phyloP scores from a whole-genome alignment of 2,888 invertebrate genomes.

The Chironomus tentans region DNA sequence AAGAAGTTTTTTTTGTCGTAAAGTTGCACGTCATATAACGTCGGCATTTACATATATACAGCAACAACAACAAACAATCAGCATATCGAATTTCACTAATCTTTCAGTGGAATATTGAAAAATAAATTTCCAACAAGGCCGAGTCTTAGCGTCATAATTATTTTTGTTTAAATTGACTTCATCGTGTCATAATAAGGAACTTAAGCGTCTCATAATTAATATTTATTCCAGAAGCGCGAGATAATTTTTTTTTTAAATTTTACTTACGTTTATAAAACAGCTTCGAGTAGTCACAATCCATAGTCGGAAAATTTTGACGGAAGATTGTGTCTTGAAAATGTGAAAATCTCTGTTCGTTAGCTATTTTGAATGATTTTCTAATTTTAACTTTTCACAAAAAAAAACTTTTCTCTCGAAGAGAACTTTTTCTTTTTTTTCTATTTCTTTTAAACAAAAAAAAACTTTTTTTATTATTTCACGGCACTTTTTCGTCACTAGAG shows the following conservation, averaged over 20 bases:
- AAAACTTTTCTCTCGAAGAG: conserved; percentile 9
- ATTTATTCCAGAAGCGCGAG: background rate
- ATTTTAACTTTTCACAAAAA: conserved; percentile 22
- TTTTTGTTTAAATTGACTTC: background rate
- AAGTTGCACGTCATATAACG: background rate
- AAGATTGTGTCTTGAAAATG: conserved; percentile 27
- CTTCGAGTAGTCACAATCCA: conserved; percentile 51
- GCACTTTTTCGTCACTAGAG: background rate
- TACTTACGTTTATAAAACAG: conserved; percentile 48
- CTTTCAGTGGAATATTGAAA: no score
- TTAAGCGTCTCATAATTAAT: background rate
- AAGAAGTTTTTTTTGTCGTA: background rate
- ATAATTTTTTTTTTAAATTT: conserved; percentile 30
- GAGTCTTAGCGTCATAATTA: background rate
- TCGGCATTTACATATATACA: background rate
- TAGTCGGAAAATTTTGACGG: conserved; percentile 30
- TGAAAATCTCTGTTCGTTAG: conserved; percentile 27
- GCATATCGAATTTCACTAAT: background rate
- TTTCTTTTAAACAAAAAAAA: background rate
- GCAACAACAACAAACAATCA: no score
- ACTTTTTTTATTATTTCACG: background rate
- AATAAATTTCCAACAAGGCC: no score
- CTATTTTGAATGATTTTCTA: conserved; percentile 27
- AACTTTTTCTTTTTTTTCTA: background rate
- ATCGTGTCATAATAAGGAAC: background rate